These are phyloP conservation scores for Diphyllodes magnificus DNA, from an alignment of 2,113 vertebrate species.

Conservation along the genomic window DNA sequence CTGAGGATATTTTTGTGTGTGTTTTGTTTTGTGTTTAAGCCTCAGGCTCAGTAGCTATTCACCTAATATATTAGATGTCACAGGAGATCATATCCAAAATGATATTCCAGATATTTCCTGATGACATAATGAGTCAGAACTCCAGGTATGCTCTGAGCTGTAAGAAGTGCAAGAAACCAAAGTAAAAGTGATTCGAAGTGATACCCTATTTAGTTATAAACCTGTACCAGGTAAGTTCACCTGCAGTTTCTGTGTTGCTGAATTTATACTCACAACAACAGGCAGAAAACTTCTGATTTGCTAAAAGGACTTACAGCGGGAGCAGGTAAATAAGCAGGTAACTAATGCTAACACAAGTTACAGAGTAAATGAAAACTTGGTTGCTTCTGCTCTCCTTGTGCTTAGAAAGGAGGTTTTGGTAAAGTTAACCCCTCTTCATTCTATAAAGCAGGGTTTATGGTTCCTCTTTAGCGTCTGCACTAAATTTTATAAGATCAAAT, in stretches of 20 bases:
- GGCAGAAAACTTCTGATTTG: not conserved
- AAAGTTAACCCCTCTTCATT: not conserved
- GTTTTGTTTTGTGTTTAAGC: not conserved
- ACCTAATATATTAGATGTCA: not conserved
- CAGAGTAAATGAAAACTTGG: not conserved
- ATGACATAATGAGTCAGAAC: not conserved
- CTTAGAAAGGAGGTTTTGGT: not conserved
- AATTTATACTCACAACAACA: not conserved
- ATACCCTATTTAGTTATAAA: accelerated
- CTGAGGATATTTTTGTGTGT: not conserved
- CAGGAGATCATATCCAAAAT: not conserved
- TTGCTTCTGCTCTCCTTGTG: not conserved
- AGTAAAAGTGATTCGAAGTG: not conserved
- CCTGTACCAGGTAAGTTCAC: not conserved
- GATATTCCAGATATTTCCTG: not conserved
- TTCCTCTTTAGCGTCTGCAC: not conserved
- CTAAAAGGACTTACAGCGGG: not conserved
- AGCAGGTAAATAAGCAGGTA: not conserved
- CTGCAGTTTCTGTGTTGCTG: not conserved
- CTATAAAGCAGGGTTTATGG: not conserved
- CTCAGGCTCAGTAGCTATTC: not conserved
- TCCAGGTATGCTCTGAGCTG: not conserved
- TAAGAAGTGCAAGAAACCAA: not conserved
- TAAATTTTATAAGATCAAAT: not conserved
- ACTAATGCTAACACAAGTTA: not conserved